Evolutionary conservation across 2,888 invertebrate species (phyloP).

Genomic region (Dascillus cervinus): DNA sequence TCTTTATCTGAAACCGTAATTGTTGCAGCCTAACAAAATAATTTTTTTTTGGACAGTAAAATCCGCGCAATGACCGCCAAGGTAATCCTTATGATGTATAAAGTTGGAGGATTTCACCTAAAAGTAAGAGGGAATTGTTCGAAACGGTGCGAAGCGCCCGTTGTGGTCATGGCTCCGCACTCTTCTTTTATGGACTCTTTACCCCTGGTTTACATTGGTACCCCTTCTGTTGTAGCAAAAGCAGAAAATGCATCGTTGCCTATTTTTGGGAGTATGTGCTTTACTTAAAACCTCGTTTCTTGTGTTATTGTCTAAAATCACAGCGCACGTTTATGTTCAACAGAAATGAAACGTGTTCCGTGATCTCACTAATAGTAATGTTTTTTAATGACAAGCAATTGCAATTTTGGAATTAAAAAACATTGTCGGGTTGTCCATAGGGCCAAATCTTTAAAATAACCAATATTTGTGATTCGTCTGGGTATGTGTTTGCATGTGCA

Average conservation of each 20-base stretch:
- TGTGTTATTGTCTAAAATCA: no score
- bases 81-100: conserved; percentile 68
- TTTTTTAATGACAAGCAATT: no score
- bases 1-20: no score
- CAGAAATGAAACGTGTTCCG: no score
- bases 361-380: no score
- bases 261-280: conserved; percentile 76
- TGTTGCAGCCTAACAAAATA: conserved; percentile 2
- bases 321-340: no score
- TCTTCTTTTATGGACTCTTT: conserved; percentile 87
- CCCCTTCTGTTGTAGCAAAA: conserved; percentile 85
- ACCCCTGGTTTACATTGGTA: conserved; percentile 72
- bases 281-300: no score
- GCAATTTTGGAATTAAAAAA: no score
- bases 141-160: conserved; percentile 63
- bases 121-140: conserved; percentile 61
- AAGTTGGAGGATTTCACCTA: conserved; percentile 76
- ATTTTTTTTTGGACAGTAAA: conserved; percentile 24
- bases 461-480: no score
- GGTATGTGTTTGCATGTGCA: no score
- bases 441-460: no score
- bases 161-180: conserved; percentile 83
- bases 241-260: conserved; percentile 75
- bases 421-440: no score
- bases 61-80: conserved; percentile 58